These are phyloP conservation scores for Casuarius casuarius DNA, from an alignment of 2,113 vertebrate species.

Conservation along the genomic window DNA sequence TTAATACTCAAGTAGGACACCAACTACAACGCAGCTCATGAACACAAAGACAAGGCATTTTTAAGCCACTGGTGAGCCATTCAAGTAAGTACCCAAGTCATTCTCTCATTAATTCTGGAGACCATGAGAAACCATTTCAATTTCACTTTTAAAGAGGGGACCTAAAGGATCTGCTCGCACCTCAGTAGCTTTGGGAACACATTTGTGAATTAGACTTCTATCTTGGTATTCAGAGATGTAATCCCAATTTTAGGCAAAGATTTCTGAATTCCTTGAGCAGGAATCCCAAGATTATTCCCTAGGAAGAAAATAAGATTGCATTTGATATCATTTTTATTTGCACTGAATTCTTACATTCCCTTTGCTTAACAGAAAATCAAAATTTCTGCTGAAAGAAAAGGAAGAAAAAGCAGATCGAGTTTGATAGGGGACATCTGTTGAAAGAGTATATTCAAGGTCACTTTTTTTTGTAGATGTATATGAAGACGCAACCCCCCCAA, in stretches of 20 bases:
- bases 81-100: background rate
- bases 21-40: background rate
- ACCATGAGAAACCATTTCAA: background rate
- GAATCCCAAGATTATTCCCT: background rate
- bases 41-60: background rate
- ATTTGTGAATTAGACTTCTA: background rate
- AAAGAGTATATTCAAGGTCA: slow-evolving; percentile 5
- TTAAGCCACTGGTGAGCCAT: background rate
- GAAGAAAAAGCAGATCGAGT: background rate
- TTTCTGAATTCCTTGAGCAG: background rate
- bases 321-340: background rate
- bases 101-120: background rate
- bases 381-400: background rate
- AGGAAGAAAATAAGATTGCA: background rate
- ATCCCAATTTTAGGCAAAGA: background rate
- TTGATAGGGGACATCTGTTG: background rate
- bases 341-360: background rate
- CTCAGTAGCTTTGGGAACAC: background rate
- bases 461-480: background rate
- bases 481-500: background rate
- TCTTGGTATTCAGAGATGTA: background rate
- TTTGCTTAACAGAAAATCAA: background rate
- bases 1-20: slow-evolving; percentile 18
- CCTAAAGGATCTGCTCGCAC: background rate
- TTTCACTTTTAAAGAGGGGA: background rate